Base-by-base conservation (phyloP, 2,888 invertebrate genomes). In the Axea sp. region DNA sequence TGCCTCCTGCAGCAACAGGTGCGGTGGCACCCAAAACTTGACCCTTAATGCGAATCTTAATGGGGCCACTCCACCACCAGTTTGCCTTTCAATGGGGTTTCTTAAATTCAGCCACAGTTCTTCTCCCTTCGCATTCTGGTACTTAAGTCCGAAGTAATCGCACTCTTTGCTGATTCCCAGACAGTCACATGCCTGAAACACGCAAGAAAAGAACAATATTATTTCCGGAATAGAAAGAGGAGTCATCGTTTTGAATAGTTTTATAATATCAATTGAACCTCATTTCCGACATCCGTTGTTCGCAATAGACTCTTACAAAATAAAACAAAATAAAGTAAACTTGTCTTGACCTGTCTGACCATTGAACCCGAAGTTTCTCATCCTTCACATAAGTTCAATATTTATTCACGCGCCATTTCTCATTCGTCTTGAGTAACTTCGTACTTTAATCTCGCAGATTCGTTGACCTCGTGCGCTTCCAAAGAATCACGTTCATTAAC, bases 11-110 rank as follows among this genome's bases (percentile, higher is more conserved):
- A 95, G 91, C 71, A 96, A 91, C 69, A 93, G 91, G 88, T 96
- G 96, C 1, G 96, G 96, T 1, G 95, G 95, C 35, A 96, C 96
- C 94, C 95, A 96, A 89, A 96, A 96, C 88, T 96, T 96, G 78
- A 96, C 95, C 77, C 93, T 89, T 64, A 95, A 89, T 76, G 92
- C 91, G 76, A 95, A 91, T 41, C 93, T 90, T 71, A 92, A 90
- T 6, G 91, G 91, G 28, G 90, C 88, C 3, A 90, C 88, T 60
- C 93, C 92, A 45, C 93, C 92, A 60, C 91, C 91, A 67, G 93
- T 91, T 84, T 94, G 94, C 67, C 93, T 91, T 83, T 93, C 92
- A 76, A 95, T 91, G 43, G 93, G 92, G 88, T 96, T 96, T 74
- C 96, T 90, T 81, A 96, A 89, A 87, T 96, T 96, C 76, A 96